These are phyloP conservation scores for Agelastica alni DNA, from an alignment of 2,888 invertebrate genomes.

Conservation along the genomic window DNA sequence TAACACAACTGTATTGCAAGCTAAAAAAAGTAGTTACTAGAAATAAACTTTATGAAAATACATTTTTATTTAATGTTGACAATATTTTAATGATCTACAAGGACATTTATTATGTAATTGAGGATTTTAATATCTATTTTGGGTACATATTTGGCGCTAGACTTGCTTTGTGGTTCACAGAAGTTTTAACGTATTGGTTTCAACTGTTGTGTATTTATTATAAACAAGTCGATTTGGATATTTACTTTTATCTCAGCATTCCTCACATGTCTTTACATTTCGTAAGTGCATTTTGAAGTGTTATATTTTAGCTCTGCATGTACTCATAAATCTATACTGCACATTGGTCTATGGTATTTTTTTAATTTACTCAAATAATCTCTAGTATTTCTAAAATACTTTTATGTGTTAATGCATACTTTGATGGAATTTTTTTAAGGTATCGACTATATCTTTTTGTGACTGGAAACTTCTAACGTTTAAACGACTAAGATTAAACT, in stretches of 20 bases:
- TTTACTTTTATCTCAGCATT: background rate
- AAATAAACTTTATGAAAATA: background rate
- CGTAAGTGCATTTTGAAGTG: too few relatives aligned
- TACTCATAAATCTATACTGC: too few relatives aligned
- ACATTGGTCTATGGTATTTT: too few relatives aligned
- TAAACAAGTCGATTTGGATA: background rate
- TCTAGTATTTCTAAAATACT: too few relatives aligned
- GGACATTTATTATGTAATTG: background rate
- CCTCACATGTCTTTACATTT: background rate
- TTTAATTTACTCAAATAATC: too few relatives aligned
- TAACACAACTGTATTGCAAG: background rate
- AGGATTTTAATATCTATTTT: background rate
- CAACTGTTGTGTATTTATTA: background rate
- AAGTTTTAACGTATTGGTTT: background rate
- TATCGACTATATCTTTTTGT: too few relatives aligned
- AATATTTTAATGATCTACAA: background rate
- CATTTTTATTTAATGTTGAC: background rate
- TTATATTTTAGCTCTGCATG: too few relatives aligned
- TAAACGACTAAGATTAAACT: too few relatives aligned
- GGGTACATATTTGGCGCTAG: background rate
- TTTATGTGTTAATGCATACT: too few relatives aligned
- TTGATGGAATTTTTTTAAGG: too few relatives aligned
- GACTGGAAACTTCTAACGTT: too few relatives aligned
- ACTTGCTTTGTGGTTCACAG: background rate
- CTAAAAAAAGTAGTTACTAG: background rate